These are phyloP conservation scores for Euthynnus affinis DNA, from an alignment of 2,797 vertebrate genomes.

Conservation along the genomic window DNA sequence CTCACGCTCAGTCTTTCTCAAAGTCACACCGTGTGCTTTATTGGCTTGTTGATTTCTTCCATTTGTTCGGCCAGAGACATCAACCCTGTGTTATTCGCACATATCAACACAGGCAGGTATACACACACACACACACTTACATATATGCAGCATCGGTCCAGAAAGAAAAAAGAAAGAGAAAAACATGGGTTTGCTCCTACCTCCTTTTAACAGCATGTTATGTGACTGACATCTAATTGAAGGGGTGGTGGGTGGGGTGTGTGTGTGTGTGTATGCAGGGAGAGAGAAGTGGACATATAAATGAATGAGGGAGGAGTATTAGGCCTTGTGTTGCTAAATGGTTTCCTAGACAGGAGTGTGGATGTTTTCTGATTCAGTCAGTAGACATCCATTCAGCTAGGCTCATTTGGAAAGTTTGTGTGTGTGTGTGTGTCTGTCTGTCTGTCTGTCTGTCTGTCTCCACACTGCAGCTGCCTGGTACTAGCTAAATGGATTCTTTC, in stretches of 20 bases:
- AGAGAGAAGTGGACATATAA: conserved; percentile 29
- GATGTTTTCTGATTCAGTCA: conserved; percentile 67
- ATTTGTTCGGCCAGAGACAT: conserved; percentile 69
- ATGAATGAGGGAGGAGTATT: conserved; percentile 49
- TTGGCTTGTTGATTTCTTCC: conserved; percentile 77
- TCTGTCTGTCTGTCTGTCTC: conserved; percentile 6
- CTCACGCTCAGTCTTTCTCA: conserved; percentile 37
- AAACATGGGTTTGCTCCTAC: conserved; percentile 34
- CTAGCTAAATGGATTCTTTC: conserved; percentile 12
- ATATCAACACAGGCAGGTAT: conserved; percentile 33
- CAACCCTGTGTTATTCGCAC: conserved; percentile 56
- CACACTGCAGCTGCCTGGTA: conserved; percentile 22
- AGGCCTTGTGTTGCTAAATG: conserved; percentile 66
- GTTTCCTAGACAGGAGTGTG: conserved; percentile 65
- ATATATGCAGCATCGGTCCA: conserved; percentile 15
- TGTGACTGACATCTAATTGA: conserved; percentile 71
- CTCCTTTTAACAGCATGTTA: conserved; percentile 51
- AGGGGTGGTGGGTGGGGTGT: conserved; percentile 21
- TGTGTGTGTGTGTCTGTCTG: not conserved
- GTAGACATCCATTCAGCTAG: conserved; percentile 49
- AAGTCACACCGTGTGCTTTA: conserved; percentile 58
- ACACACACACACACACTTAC: conserved; percentile 22
- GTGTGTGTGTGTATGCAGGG: conserved; percentile 2
- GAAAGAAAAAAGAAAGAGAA: conserved; percentile 1
- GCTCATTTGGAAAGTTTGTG: conserved; percentile 45